Evolutionary conservation across 2,113 vertebrate genomes (phyloP).

Genomic region (Halcyon senegalensis): DNA sequence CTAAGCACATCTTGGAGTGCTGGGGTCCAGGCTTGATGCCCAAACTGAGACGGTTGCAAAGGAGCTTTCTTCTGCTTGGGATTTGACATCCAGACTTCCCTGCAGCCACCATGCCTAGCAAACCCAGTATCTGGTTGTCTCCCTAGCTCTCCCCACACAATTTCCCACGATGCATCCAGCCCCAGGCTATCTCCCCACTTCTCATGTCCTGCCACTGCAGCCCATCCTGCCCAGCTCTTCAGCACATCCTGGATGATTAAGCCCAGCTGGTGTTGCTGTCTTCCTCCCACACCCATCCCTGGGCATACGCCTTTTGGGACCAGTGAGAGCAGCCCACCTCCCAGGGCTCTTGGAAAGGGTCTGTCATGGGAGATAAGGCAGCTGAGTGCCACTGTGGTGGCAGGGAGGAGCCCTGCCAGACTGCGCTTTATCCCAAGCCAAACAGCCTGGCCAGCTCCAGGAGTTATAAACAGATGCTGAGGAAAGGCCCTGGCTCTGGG

Average conservation of each 20-base stretch:
- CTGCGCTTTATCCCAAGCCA: conserved; percentile 65
- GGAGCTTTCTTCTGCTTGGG: not conserved
- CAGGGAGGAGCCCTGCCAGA: conserved; percentile 57
- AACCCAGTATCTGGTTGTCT: not conserved
- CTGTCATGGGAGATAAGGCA: conserved; percentile 50
- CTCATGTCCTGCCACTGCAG: not conserved
- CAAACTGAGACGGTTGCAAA: not conserved
- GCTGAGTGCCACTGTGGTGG: conserved; percentile 23
- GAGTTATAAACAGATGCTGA: conserved; percentile 69
- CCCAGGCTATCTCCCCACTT: not conserved
- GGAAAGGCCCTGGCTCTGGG: conserved; percentile 37
- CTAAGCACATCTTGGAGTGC: not conserved
- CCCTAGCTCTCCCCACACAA: not conserved
- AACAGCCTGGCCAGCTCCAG: conserved; percentile 54
- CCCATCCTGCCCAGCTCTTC: not conserved
- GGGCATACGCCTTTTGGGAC: conserved; percentile 13
- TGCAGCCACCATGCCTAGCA: not conserved
- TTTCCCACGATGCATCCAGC: not conserved
- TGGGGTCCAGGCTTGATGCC: not conserved
- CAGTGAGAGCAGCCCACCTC: not conserved
- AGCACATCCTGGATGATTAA: conserved; percentile 61
- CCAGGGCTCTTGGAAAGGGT: conserved; percentile 22
- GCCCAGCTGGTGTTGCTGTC: not conserved
- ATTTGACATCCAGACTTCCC: not conserved
- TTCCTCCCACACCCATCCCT: conserved; percentile 55